phyloP scores from a whole-genome alignment of 1,140 invertebrate genomes.

The Sweltsa coloradensis region DNA sequence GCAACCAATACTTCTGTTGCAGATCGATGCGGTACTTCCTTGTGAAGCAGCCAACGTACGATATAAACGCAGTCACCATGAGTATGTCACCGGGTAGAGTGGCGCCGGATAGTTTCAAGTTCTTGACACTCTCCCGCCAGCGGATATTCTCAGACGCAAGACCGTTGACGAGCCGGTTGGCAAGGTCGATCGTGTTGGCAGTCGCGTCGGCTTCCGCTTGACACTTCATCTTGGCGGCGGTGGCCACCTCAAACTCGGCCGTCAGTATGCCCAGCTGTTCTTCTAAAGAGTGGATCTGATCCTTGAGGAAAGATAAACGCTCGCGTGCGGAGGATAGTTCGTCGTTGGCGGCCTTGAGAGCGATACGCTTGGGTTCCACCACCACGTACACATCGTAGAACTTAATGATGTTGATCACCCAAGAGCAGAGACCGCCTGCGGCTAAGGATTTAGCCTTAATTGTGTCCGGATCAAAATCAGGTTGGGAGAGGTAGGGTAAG shows the following conservation, averaged over 20 bases:
- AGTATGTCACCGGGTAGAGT: conserved; percentile 84
- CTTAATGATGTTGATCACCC: conserved; percentile 86
- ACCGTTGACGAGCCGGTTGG: conserved; percentile 84
- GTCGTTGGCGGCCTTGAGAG: conserved; percentile 69
- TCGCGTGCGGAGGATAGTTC: conserved; percentile 69
- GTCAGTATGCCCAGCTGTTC: conserved; percentile 59
- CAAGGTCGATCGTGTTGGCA: conserved; percentile 73
- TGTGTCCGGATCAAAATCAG: conserved; percentile 77
- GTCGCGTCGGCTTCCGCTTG: conserved; percentile 77
- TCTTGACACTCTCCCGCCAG: conserved; percentile 60
- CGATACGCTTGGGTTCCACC: conserved; percentile 80
- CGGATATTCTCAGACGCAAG: conserved; percentile 84
- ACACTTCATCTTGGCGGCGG: conserved; percentile 75
- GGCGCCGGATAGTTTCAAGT: conserved; percentile 42
- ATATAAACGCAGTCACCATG: conserved; percentile 85
- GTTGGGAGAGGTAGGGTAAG: conserved; percentile 36
- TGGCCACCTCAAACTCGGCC: conserved; percentile 71
- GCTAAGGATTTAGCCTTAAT: conserved; percentile 78
- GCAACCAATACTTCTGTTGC: conserved; percentile 68
- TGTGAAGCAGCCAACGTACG: conserved; percentile 90
- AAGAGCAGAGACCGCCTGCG: conserved; percentile 77
- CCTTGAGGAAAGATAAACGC: conserved; percentile 53
- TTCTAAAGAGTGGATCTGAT: conserved; percentile 50
- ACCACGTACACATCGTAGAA: conserved; percentile 88
- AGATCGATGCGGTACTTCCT: conserved; percentile 71